A percentile compares a stretch with the other conserved stretches of the same genome.
Conservation (phyloP, 2,888 invertebrate genomes). For the Glyphotaelius pellucidus region DNA sequence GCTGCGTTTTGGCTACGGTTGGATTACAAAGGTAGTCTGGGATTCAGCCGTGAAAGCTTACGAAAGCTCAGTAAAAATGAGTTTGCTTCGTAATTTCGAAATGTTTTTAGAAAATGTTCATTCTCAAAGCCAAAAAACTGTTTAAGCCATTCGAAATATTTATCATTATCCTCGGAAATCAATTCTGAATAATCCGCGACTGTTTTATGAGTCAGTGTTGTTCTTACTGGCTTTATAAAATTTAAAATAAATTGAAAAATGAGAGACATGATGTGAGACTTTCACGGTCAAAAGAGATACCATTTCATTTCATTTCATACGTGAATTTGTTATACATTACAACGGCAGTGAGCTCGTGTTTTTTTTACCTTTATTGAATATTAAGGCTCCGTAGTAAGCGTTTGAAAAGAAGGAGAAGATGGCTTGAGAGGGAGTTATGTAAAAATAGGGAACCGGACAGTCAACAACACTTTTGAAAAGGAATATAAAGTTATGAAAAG, state of each 20-base stretch:
- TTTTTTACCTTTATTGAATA: no score
- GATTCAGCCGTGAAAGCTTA: not conserved
- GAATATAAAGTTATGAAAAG: no score
- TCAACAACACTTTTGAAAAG: no score
- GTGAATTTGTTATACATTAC: no score
- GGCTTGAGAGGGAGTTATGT: no score
- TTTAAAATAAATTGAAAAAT: not conserved
- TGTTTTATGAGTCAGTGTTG: not conserved
- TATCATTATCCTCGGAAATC: not conserved
- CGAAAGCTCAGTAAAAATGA: not conserved
- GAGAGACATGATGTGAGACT: not conserved
- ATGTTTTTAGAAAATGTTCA: not conserved
- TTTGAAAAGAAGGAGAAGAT: no score
- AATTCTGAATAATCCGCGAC: not conserved
- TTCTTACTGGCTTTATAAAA: not conserved
- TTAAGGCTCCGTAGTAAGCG: no score
- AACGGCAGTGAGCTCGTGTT: no score
- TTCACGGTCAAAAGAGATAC: not conserved
- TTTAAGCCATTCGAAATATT: not conserved
- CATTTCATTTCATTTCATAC: no score
- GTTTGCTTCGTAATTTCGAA: not conserved
- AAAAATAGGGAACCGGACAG: no score
- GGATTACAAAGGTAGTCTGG: not conserved
- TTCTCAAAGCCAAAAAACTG: not conserved
- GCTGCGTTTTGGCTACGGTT: not conserved